Base-by-base conservation (phyloP, 1,140 invertebrate species). In the Solenopsis invicta region DNA sequence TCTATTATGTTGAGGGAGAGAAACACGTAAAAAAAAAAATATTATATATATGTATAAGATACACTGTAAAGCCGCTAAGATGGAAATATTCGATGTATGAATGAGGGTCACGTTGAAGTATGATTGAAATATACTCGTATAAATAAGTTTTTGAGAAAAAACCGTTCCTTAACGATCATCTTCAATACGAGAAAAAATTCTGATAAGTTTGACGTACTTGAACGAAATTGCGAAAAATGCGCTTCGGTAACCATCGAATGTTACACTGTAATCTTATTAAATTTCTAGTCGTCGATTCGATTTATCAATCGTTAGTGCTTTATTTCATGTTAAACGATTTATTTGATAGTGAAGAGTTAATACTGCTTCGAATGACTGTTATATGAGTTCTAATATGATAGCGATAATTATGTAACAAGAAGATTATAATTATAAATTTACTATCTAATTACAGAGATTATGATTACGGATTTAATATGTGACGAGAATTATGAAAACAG, bases 1-100 rank as follows among this genome's bases (percentile, higher is more conserved):
- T 74, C 41, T 84, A 75, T 82, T 84, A 61, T 21, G 54, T 75
- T 84, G 69, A 84, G 54, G 18, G 1, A 50, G 66, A 69, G 21
- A 24, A 76, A n/a, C 54, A 10, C 54, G 8, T 61, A 50, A 50
- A 37, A 45, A 37, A 45, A 50, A 72, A 69, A 48, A 62, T 16
- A 45, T 29, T 61, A 82, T 61, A 59, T 29, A 71, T 69, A 69
- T 69, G 37, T 48, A 59, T 82, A 74, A 21, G 10, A 48, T 74
- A 75, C 10, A n/a, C 45, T 50, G 24, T 50, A 48, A 82, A 74
- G 37, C 41, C 29, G n/a, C 24, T 34, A 50, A 80, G 75, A 75
- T 50, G 45, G 1, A 18, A 61, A 61, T 56, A 61, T 16, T 62
- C 52, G 45, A 84, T 18, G 29, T 56, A 9, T 24, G 69, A 75